Evolutionary conservation across 1,140 invertebrate genomes (phyloP).

Genomic region (Linepithema humile): DNA sequence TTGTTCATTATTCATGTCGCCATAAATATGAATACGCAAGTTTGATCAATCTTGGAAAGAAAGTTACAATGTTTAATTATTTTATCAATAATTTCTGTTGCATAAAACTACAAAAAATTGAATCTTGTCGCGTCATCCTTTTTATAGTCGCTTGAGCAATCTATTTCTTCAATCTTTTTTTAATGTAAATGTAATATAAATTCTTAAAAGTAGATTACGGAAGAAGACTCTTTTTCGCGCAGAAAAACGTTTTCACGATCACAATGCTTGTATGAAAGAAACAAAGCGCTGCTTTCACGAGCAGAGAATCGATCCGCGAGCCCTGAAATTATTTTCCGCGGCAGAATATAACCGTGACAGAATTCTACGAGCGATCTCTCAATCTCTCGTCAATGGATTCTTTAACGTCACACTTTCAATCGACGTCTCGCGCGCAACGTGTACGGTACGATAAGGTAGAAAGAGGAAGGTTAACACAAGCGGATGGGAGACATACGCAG

Average conservation of each 20-base stretch:
- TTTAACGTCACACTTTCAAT: slow-evolving; percentile 75
- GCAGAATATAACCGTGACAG: slow-evolving; percentile 46
- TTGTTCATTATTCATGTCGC: background rate
- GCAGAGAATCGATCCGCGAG: slow-evolving; percentile 21
- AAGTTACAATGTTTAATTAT: too few species aligned
- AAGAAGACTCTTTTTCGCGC: too few species aligned
- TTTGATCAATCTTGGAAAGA: too few species aligned
- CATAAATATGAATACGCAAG: background rate
- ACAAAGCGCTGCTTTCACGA: too few species aligned
- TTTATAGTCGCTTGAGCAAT: background rate
- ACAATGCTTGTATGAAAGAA: too few species aligned
- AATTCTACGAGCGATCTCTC: slow-evolving; percentile 36
- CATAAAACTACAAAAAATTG: too few species aligned
- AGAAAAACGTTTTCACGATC: too few species aligned
- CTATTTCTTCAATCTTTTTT: background rate
- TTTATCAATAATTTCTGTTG: too few species aligned
- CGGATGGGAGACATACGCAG: background rate
- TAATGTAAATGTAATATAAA: too few species aligned
- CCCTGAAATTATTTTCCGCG: too few species aligned
- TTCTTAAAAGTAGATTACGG: too few species aligned
- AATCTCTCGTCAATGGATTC: slow-evolving; percentile 57
- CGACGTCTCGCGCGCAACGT: slow-evolving; percentile 53
- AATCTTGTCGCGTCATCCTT: too few species aligned
- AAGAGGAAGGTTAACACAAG: slow-evolving; percentile 2
- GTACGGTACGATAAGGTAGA: slow-evolving; percentile 31